Base-by-base conservation (phyloP, 2,113 vertebrate genomes). In the Todiramphus chloris region DNA sequence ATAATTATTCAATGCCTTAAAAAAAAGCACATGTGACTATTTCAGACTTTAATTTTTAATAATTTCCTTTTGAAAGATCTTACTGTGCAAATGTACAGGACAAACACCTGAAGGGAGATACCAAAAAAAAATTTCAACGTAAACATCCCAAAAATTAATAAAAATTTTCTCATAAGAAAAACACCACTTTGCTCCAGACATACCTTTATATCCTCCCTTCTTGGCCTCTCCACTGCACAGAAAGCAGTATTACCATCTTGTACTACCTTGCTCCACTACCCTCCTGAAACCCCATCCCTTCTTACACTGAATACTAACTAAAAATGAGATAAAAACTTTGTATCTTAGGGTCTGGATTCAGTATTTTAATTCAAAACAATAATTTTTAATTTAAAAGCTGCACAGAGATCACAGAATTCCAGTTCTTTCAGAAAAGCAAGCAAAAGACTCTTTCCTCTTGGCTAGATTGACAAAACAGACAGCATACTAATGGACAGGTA, bases 91-190 rank as follows among this genome's bases (percentile, higher is more conserved):
- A 39, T 17, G 68, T 33, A 80, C 72, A 80, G 74, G 87, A 96
- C 81, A 95, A 97, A 93, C 74, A 96, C 44, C 83, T 51, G 18
- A 28, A 44, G 5, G 73, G 76, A 93, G 35, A 95, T 41, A 90
- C 16, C 37, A 79, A 75, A 73, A 88, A 1, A 63, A 37, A 94
- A 95, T 92, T 93, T 94, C 87, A 90, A 88, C 1, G 31, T 6
- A 96, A 23, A 50, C 12, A 83, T 35, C 18, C 6, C 28, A 3
- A 27, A 73, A 78, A 78, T 8, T 10, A 68, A 46, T 27, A 41
- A 20, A 77, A 63, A 6, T 59, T 5, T 51, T 84, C 41, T 63
- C 15, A 39, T 56, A 39, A 50, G 6, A 4, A 58, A 73, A 31
- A 48, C 13, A 10, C 3, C 33, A 56, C 16, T 74, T 53, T 69